Evolutionary conservation across 2,797 vertebrate genomes (phyloP).

Genomic region (Euphonia xanthogaster): DNA sequence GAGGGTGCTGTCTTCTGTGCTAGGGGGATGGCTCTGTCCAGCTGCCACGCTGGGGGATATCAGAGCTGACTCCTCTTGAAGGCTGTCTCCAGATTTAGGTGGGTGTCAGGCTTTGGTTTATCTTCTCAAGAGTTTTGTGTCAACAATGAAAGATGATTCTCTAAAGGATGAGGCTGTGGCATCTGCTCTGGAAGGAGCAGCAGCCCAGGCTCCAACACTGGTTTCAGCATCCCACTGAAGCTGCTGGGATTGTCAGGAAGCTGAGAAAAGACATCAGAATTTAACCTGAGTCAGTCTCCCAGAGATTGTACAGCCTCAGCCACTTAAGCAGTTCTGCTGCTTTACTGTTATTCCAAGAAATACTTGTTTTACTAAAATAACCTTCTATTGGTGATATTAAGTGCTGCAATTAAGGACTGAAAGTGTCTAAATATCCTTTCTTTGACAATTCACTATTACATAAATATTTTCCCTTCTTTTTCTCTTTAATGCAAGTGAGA

Average conservation of each 20-base stretch:
- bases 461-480: neutral
- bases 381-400: neutral
- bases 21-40: neutral
- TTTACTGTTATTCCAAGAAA: neutral
- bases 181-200: neutral
- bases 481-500: neutral
- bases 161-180: neutral
- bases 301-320: neutral
- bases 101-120: neutral
- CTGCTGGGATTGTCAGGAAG: neutral
- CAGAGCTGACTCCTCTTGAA: neutral
- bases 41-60: accelerated
- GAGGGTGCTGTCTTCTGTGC: neutral
- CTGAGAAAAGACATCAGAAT: neutral
- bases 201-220: neutral
- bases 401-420: neutral
- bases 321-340: neutral
- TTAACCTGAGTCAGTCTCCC: neutral
- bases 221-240: neutral
- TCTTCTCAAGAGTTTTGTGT: neutral
- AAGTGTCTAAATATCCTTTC: neutral
- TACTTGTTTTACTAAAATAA: neutral
- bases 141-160: neutral
- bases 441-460: neutral
- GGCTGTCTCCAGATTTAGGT: neutral